Percentiles rank a stretch among this genome's conserved stretches.
Conservation (phyloP, 2,888 invertebrate genomes). For the Andrena trimmerana region DNA sequence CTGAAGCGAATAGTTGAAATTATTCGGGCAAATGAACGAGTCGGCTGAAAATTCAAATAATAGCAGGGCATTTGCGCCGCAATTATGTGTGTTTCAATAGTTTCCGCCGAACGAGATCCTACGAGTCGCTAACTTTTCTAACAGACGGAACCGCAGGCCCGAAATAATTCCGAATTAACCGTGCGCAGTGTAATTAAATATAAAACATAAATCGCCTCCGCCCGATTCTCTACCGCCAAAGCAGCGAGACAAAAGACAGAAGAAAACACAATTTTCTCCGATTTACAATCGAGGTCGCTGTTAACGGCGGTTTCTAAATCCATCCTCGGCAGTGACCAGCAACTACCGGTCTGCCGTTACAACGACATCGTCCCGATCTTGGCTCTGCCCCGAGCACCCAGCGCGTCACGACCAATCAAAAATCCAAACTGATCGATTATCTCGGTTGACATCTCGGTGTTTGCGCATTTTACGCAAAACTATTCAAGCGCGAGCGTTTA, state of each 20-base stretch:
- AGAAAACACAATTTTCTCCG: neutral
- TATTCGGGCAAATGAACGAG: constrained; percentile 72
- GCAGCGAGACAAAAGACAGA: neutral
- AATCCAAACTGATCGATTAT: constrained; percentile 43
- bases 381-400: constrained; percentile 8
- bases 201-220: constrained; percentile 18
- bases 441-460: constrained; percentile 45
- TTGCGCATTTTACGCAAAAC: constrained; percentile 55
- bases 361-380: neutral
- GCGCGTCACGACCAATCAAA: constrained; percentile 17
- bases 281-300: too few species aligned
- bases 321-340: too few species aligned
- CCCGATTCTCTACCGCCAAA: constrained; percentile 4
- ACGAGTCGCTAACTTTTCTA: constrained; percentile 60
- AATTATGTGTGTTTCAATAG: constrained; percentile 65
- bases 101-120: constrained; percentile 45
- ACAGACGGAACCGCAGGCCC: constrained; percentile 29
- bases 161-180: constrained; percentile 45
- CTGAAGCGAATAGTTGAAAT: constrained; percentile 73
- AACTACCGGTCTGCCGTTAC: neutral
- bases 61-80: constrained; percentile 47
- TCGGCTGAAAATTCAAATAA: constrained; percentile 69
- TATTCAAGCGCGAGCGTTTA: constrained; percentile 42
- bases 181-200: constrained; percentile 19
- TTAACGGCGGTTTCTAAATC: too few species aligned